phyloP scores from a whole-genome alignment of 2,113 vertebrate genomes.

The Ageneiosus marmoratus region DNA sequence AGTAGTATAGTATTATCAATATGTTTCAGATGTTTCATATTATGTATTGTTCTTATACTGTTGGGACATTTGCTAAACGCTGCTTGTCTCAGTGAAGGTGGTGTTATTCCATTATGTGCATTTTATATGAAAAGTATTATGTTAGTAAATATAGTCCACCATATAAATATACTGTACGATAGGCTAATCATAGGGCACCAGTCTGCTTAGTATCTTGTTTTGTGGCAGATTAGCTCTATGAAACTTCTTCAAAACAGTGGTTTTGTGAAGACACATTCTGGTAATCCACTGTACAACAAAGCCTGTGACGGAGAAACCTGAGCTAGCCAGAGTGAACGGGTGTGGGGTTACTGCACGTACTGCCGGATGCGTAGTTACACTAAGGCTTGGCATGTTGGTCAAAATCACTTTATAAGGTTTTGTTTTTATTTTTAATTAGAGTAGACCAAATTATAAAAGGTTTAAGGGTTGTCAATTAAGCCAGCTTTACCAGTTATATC shows the following conservation, averaged over 20 bases:
- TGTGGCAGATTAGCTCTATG: background rate
- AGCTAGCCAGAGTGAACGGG: slow-evolving; percentile 27
- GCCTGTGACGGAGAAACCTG: slow-evolving; percentile 41
- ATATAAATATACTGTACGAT: background rate
- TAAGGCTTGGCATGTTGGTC: background rate
- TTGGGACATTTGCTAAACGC: background rate
- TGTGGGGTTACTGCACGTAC: slow-evolving; percentile 45
- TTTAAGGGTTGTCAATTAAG: background rate
- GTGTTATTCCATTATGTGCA: background rate
- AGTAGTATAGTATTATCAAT: background rate
- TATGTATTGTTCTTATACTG: background rate
- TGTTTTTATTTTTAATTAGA: background rate
- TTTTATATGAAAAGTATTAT: background rate
- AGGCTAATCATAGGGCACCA: background rate
- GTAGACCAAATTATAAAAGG: background rate
- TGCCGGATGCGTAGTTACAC: slow-evolving; percentile 6
- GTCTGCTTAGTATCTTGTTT: background rate
- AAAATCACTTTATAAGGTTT: background rate
- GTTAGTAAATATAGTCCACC: background rate
- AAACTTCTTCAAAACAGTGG: slow-evolving; percentile 17
- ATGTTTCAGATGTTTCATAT: background rate
- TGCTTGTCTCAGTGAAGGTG: background rate
- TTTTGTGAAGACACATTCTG: background rate
- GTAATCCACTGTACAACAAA: slow-evolving; percentile 19
- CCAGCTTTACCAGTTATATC: background rate